phyloP scores from a whole-genome alignment of 2,797 vertebrate genomes.

The Brachymystax lenok region DNA sequence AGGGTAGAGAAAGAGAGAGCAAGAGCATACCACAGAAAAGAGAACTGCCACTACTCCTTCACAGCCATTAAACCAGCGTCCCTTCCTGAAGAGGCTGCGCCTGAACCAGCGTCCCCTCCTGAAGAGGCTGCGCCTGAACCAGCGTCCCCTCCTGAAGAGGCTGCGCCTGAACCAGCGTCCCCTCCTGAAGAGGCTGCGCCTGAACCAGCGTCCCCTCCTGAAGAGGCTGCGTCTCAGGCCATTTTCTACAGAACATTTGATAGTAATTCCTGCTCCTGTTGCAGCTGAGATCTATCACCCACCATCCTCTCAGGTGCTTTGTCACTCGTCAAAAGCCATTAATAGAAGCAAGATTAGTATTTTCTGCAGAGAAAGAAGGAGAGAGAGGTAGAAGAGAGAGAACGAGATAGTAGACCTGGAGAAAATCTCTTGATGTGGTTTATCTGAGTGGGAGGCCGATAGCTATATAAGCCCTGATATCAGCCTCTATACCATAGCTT shows the following conservation, averaged over 20 bases:
- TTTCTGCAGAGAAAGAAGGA: conserved; percentile 53
- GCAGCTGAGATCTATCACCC: conserved; percentile 37
- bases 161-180: too few species aligned
- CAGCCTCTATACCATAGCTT: conserved; percentile 49
- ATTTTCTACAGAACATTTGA: conserved; percentile 80
- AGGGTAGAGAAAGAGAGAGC: too few species aligned
- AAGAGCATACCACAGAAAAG: conserved; percentile 33
- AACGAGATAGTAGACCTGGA: conserved; percentile 38
- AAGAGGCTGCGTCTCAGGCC: conserved; percentile 69
- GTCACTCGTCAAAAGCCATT: conserved; percentile 80
- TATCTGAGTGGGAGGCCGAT: conserved; percentile 35
- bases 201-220: conserved; percentile 25
- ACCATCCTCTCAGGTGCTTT: conserved; percentile 65
- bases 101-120: too few species aligned
- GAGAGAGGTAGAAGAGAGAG: conserved; percentile 29
- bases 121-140: too few species aligned
- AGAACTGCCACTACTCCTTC: conserved; percentile 54
- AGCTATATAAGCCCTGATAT: conserved; percentile 63
- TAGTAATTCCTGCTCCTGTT: conserved; percentile 73
- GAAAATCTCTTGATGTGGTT: conserved; percentile 40
- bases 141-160: too few species aligned
- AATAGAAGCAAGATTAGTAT: conserved; percentile 74
- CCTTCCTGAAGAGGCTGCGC: too few species aligned
- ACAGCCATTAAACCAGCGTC: conserved; percentile 76
- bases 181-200: too few species aligned